phyloP scores from a whole-genome alignment of 2,888 invertebrate genomes.

The Latheticus oryzae region DNA sequence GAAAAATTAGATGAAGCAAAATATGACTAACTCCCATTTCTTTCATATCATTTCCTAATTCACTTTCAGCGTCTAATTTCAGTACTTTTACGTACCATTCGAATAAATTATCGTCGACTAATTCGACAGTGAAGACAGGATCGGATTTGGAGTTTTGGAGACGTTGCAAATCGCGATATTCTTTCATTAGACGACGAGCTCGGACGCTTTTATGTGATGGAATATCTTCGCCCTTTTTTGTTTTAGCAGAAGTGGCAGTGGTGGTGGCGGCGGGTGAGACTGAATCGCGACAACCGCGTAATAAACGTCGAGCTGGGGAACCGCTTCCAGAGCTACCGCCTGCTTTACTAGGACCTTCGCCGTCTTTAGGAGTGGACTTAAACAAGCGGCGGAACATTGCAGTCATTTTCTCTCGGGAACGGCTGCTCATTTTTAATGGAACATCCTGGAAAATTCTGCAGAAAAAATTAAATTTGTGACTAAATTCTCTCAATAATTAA shows the following conservation, averaged over 20 bases:
- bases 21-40: conserved; percentile 81
- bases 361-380: conserved; percentile 76
- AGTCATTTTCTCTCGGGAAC: conserved; percentile 85
- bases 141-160: conserved; percentile 77
- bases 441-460: no score
- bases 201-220: conserved; percentile 75
- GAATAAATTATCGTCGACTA: conserved; percentile 87
- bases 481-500: no score
- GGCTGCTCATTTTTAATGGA: conserved; percentile 79
- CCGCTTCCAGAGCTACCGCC: conserved; percentile 64
- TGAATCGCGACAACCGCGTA: conserved; percentile 61
- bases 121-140: conserved; percentile 83
- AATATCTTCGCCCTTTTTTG: conserved; percentile 58
- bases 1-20: conserved; percentile 83
- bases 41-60: conserved; percentile 83
- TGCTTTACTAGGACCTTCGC: conserved; percentile 69
- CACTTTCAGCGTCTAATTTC: conserved; percentile 86
- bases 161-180: conserved; percentile 83
- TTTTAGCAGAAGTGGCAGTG: conserved; percentile 55
- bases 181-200: conserved; percentile 86
- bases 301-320: conserved; percentile 62
- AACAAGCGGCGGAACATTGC: conserved; percentile 84
- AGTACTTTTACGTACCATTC: conserved; percentile 89
- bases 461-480: no score
- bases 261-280: conserved; percentile 62